Conservation (phyloP, 2,888 invertebrate genomes). For the Cerceris ruficornis region DNA sequence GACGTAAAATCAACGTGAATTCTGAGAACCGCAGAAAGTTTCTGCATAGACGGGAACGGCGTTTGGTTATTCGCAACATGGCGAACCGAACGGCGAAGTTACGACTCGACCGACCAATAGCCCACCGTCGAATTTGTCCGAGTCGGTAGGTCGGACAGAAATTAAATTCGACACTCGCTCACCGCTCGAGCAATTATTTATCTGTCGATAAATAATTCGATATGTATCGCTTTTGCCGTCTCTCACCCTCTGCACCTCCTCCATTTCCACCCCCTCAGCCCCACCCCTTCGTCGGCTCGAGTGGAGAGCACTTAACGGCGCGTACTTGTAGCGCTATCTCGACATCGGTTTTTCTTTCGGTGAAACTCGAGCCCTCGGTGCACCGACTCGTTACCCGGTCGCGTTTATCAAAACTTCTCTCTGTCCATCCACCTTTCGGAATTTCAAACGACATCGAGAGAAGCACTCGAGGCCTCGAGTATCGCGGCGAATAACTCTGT, state of each 20-base stretch:
- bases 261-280: neutral
- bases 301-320: neutral
- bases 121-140: conserved; percentile 11
- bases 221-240: neutral
- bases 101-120: conserved; percentile 11
- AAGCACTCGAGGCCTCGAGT: neutral
- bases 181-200: conserved; percentile 42
- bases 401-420: conserved; percentile 47
- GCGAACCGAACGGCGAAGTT: conserved; percentile 8
- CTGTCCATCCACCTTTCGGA: conserved; percentile 36
- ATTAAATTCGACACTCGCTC: conserved; percentile 37
- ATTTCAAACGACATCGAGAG: conserved; percentile 30
- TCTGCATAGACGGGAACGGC: conserved; percentile 29
- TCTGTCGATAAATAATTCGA: conserved; percentile 43
- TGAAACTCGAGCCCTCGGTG: neutral
- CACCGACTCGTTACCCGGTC: conserved; percentile 26
- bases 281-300: too few relatives aligned
- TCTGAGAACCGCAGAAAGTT: conserved; percentile 10
- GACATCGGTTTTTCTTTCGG: conserved; percentile 20
- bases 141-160: conserved; percentile 22
- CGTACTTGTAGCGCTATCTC: conserved; percentile 24
- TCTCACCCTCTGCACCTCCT: neutral
- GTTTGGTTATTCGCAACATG: conserved; percentile 22
- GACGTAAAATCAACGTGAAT: too few relatives aligned
- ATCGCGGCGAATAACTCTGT: conserved; percentile 32